A percentile compares a stretch with the other conserved stretches of the same genome.
These are phyloP conservation scores for Cryptomyrus ogoouensis DNA, from an alignment of 2,113 vertebrate genomes.

Conservation along the genomic window DNA sequence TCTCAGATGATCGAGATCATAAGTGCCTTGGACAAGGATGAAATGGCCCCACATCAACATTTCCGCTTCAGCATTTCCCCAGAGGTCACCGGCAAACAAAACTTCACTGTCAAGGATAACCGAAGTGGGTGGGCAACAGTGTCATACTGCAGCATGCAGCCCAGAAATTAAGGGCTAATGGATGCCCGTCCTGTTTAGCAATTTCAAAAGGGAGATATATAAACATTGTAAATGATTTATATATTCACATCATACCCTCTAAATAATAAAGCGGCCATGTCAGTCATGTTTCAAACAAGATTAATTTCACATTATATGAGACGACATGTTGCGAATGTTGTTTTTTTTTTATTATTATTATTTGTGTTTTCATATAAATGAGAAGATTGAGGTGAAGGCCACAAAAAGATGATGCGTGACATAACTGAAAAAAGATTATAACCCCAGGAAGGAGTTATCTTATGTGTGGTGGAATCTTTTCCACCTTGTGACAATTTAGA, in stretches of 20 bases:
- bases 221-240: neutral
- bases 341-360: neutral
- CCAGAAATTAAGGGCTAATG: neutral
- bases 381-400: neutral
- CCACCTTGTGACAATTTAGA: neutral
- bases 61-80: conserved; percentile 85
- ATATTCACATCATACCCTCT: neutral
- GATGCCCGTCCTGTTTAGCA: neutral
- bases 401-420: neutral
- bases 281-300: neutral
- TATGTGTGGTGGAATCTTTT: neutral
- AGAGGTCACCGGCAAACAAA: conserved; percentile 84
- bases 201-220: neutral
- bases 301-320: neutral
- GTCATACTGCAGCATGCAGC: neutral
- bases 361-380: neutral
- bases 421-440: neutral
- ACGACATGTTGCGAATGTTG: neutral
- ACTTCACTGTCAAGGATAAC: conserved; percentile 91
- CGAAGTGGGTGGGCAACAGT: conserved; percentile 67
- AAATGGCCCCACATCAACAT: conserved; percentile 79
- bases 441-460: neutral
- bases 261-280: neutral
- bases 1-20: conserved; percentile 67
- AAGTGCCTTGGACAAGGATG: conserved; percentile 92